Evolutionary conservation across 2,113 vertebrate genomes (phyloP).

Genomic region (pig (Sus scrofa)): DNA sequence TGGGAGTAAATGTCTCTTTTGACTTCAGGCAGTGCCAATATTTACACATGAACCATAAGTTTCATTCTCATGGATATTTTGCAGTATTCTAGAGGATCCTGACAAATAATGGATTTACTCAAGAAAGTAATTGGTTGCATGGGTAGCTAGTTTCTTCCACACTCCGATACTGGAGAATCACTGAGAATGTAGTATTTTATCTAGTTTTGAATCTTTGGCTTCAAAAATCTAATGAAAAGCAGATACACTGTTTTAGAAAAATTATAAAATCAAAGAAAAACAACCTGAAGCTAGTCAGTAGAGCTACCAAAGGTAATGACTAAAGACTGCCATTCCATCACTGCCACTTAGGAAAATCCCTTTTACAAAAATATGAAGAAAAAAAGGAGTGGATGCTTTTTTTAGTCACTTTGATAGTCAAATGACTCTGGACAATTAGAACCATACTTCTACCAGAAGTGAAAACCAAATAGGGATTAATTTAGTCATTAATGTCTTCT

Average conservation of each 20-base stretch:
- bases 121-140: neutral
- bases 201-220: conserved; percentile 2
- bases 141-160: neutral
- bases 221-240: neutral
- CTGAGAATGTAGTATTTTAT: neutral
- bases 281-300: neutral
- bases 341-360: neutral
- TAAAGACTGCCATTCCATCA: neutral
- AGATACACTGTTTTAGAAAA: neutral
- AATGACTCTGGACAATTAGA: neutral
- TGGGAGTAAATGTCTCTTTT: conserved; percentile 36
- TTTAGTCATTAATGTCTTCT: conserved; percentile 35
- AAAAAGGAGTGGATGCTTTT: neutral
- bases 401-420: neutral
- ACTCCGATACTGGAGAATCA: neutral
- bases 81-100: neutral
- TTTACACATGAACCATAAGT: neutral
- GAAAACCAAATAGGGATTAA: conserved; percentile 19
- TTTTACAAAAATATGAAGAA: neutral
- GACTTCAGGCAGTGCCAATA: neutral
- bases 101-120: neutral
- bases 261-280: conserved; percentile 18
- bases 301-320: neutral
- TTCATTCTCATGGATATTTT: neutral
- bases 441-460: conserved; percentile 11